Conservation (phyloP, 1,140 invertebrate species). For the Drosophila lacteicornis region DNA sequence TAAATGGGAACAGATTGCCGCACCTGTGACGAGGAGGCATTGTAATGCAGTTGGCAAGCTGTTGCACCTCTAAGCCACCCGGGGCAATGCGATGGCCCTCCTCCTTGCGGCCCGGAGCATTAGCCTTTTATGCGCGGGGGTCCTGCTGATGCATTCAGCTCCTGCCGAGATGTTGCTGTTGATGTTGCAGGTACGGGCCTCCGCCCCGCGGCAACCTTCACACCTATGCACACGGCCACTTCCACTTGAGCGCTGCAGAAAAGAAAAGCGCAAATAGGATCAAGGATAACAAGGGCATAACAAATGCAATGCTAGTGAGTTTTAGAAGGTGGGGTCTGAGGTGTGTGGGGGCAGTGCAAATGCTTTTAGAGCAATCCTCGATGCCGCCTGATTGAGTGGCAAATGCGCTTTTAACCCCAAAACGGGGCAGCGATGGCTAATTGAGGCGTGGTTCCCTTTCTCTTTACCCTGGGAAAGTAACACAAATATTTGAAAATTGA, state of each 20-base stretch:
- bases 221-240: conserved; percentile 50
- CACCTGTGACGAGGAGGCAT: conserved; percentile 17
- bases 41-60: conserved; percentile 47
- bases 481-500: no score
- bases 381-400: conserved; percentile 56
- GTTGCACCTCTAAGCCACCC: conserved; percentile 48
- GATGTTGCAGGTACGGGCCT: conserved; percentile 11
- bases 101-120: conserved; percentile 38
- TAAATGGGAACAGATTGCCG: conserved; percentile 48
- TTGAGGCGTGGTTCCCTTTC: background rate
- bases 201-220: conserved; percentile 53
- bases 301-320: conserved; percentile 14
- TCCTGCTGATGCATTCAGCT: conserved; percentile 23
- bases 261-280: conserved; percentile 65
- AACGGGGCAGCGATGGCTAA: conserved; percentile 27
- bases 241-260: conserved; percentile 47
- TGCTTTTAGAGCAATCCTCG: conserved; percentile 48
- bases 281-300: conserved; percentile 59
- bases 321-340: background rate
- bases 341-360: conserved; percentile 17
- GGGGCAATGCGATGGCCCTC: conserved; percentile 20
- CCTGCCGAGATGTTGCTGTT: conserved; percentile 22
- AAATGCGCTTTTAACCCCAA: conserved; percentile 54
- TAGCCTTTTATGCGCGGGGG: conserved; percentile 53
- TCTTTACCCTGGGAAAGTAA: background rate